A percentile compares a stretch with the other conserved stretches of the same genome.
These are phyloP conservation scores for Trimorus sp. DNA, from an alignment of 2,888 invertebrate genomes.

Conservation along the genomic window DNA sequence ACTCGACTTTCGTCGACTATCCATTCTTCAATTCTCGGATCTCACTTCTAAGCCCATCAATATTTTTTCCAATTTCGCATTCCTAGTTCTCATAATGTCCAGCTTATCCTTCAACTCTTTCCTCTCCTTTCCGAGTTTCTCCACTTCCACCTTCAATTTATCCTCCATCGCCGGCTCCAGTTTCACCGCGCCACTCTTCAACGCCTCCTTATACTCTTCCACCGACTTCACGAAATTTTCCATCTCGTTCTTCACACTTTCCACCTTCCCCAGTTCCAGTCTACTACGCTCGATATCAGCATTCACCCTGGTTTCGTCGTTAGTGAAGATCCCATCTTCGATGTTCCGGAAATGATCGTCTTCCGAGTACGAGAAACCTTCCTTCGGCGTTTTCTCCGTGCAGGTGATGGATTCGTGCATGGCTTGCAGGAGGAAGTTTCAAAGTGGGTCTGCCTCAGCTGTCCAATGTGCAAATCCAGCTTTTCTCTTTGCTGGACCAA, in stretches of 20 bases:
- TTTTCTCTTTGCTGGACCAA: slow-evolving; percentile 10
- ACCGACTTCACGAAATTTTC: slow-evolving; percentile 66
- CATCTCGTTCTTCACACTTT: slow-evolving; percentile 63
- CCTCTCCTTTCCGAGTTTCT: slow-evolving; percentile 71
- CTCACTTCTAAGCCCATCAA: slow-evolving; percentile 72
- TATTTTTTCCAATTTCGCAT: slow-evolving; percentile 74
- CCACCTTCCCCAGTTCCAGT: slow-evolving; percentile 59
- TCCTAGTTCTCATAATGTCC: slow-evolving; percentile 70
- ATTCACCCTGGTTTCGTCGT: slow-evolving; percentile 42
- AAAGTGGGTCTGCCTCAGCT: slow-evolving; percentile 28
- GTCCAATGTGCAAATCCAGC: slow-evolving; percentile 19
- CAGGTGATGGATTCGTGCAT: slow-evolving; percentile 45
- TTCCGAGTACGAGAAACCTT: slow-evolving; percentile 17
- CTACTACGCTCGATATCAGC: slow-evolving; percentile 51
- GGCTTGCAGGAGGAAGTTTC: slow-evolving; percentile 27
- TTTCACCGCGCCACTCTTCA: slow-evolving; percentile 68
- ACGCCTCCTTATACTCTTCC: slow-evolving; percentile 63
- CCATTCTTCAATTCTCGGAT: slow-evolving; percentile 69
- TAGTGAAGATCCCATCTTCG: slow-evolving; percentile 38
- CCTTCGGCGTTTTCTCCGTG: slow-evolving; percentile 47
- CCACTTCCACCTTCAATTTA: slow-evolving; percentile 69
- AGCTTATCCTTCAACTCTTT: slow-evolving; percentile 74
- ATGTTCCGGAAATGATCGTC: slow-evolving; percentile 24
- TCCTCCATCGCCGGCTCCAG: slow-evolving; percentile 68
- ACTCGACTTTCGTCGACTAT: slow-evolving; percentile 49